Evolutionary conservation across 2,113 vertebrate species (phyloP).

Genomic region (Burhinus bistriatus): DNA sequence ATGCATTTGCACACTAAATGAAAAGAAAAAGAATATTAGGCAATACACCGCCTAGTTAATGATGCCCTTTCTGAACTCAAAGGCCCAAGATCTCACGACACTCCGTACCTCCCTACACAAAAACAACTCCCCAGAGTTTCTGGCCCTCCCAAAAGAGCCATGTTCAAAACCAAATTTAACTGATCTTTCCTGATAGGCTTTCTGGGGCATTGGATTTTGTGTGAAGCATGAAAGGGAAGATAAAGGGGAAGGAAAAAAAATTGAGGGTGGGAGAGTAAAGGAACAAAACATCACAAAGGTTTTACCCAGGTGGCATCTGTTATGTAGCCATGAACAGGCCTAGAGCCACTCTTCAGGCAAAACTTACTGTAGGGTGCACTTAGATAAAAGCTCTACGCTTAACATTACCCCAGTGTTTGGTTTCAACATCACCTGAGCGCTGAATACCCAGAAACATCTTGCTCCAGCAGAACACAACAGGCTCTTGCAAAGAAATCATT

Average conservation of each 20-base stretch:
- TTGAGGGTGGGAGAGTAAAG: neutral
- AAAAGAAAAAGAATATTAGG: neutral
- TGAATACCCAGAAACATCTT: too few species aligned
- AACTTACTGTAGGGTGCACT: fast-evolving
- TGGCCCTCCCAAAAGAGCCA: neutral
- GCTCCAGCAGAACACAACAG: neutral
- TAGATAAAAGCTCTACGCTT: too few species aligned
- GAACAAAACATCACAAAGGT: neutral
- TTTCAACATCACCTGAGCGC: too few species aligned
- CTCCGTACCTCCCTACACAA: neutral
- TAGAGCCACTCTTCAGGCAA: neutral
- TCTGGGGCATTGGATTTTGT: neutral
- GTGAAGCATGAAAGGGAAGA: neutral
- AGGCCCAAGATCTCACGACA: neutral
- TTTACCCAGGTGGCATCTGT: neutral
- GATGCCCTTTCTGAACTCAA: neutral
- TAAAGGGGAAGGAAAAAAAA: neutral
- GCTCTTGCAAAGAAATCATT: neutral
- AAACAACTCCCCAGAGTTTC: neutral
- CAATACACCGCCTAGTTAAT: fast-evolving
- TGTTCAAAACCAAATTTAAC: neutral
- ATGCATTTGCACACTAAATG: neutral
- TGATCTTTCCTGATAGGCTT: neutral
- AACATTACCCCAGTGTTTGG: too few species aligned
- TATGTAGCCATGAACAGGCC: neutral